These are phyloP conservation scores for Lanius ludovicianus DNA, from an alignment of 2,113 vertebrate species.

Conservation along the genomic window DNA sequence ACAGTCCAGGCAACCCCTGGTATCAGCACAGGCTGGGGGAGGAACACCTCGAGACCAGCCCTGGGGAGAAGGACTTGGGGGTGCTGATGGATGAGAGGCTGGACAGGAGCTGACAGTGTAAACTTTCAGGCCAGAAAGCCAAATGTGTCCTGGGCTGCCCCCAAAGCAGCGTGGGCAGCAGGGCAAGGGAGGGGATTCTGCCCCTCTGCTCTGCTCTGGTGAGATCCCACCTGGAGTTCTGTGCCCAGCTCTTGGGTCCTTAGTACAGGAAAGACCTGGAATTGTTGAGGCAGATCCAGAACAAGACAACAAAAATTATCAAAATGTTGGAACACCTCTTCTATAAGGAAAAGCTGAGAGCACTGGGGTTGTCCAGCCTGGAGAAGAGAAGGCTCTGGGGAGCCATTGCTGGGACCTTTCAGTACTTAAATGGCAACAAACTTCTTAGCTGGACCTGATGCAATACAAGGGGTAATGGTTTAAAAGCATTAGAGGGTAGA, in stretches of 20 bases:
- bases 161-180: fast-evolving
- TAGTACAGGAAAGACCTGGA: not conserved
- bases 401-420: not conserved
- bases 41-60: not conserved
- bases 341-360: not conserved
- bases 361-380: not conserved
- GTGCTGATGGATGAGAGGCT: not conserved
- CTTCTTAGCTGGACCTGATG: not conserved
- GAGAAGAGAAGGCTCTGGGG: not conserved
- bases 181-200: not conserved
- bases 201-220: not conserved
- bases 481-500: not conserved
- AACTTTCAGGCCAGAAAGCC: not conserved
- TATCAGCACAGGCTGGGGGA: no score
- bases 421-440: not conserved
- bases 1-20: not conserved
- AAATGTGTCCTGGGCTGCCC: not conserved
- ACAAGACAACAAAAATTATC: not conserved
- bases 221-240: not conserved
- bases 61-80: not conserved
- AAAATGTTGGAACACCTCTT: not conserved
- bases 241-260: not conserved
- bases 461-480: not conserved
- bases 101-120: not conserved
- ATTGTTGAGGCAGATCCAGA: not conserved